Conservation (phyloP, 2,113 vertebrate genomes). For the Puffinus mauretanicus region DNA sequence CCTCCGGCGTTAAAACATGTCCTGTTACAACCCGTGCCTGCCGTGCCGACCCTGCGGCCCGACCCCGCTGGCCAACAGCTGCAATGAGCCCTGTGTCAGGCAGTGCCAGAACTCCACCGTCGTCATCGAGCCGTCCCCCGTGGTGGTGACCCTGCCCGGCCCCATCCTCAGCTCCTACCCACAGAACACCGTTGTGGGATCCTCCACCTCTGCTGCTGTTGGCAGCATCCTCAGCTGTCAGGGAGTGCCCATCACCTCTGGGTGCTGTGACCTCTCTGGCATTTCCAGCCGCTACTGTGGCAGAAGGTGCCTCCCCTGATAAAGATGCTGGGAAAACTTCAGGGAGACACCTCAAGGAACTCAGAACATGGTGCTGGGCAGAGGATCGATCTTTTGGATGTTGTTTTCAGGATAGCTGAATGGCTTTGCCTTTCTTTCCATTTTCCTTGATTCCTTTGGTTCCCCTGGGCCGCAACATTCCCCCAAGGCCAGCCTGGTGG, state of each 20-base stretch:
- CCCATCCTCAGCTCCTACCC: no score
- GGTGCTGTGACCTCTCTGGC: not conserved
- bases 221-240: no score
- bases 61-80: not conserved
- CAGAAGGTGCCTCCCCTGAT: not conserved
- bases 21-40: not conserved
- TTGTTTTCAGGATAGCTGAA: not conserved
- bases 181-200: no score
- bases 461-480: not conserved
- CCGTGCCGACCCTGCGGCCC: not conserved
- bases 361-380: not conserved
- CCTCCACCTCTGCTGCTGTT: no score
- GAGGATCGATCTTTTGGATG: no score
- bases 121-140: no score
- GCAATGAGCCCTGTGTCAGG: not conserved
- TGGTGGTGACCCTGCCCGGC: no score
- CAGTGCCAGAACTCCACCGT: not conserved
- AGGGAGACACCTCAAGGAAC: not conserved
- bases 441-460: not conserved
- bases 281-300: not conserved
- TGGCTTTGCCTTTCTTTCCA: not conserved
- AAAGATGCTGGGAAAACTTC: not conserved
- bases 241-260: no score
- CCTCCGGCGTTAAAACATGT: accelerated
- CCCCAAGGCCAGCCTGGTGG: not conserved